phyloP scores from a whole-genome alignment of 2,888 invertebrate species.

The Heteromurus nitidus region DNA sequence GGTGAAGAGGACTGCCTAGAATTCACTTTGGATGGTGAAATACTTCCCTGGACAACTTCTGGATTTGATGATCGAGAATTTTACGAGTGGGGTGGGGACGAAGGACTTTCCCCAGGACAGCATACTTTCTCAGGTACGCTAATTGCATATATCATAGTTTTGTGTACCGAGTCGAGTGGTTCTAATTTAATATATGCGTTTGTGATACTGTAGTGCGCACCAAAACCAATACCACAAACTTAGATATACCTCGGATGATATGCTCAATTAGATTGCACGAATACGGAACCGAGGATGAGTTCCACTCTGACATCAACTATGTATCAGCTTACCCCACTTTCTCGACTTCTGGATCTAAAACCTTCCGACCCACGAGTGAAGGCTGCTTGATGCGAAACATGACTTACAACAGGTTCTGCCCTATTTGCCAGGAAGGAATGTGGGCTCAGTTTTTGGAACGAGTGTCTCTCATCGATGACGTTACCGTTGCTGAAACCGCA shows the following conservation, averaged over 20 bases:
- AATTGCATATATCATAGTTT: neutral
- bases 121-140: constrained; percentile 61
- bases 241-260: constrained; percentile 69
- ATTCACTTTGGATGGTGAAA: constrained; percentile 66
- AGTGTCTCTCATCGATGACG: constrained; percentile 66
- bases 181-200: neutral
- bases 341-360: constrained; percentile 9
- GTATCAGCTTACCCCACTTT: constrained; percentile 68
- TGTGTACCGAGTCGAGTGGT: neutral
- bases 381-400: constrained; percentile 69
- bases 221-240: constrained; percentile 62
- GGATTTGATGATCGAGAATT: constrained; percentile 71
- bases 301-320: constrained; percentile 24
- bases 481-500: constrained; percentile 33
- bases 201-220: constrained; percentile 27
- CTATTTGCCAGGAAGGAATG: constrained; percentile 71
- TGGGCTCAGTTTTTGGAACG: constrained; percentile 69
- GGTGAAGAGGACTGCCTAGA: constrained; percentile 60
- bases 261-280: constrained; percentile 65
- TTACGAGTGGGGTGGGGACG: constrained; percentile 65
- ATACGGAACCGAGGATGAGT: constrained; percentile 59
- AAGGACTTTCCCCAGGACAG: constrained; percentile 58
- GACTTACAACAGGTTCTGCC: constrained; percentile 59
- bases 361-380: constrained; percentile 19
- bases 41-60: constrained; percentile 61